These are phyloP conservation scores for Pomatorhinus ruficollis DNA, from an alignment of 2,113 vertebrate species.

Conservation along the genomic window DNA sequence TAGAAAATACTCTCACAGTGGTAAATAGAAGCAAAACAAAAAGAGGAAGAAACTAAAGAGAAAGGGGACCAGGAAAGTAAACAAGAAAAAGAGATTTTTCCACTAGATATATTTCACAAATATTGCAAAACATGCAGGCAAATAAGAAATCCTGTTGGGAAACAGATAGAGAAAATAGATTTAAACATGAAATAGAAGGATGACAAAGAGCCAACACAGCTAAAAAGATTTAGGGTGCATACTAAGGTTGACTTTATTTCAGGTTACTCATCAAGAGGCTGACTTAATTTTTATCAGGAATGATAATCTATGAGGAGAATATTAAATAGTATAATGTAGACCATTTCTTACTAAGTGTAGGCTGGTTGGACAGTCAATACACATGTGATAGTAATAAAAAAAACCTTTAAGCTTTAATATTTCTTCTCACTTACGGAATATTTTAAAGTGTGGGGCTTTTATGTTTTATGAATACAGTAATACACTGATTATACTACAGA, in stretches of 20 bases:
- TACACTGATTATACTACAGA: background rate
- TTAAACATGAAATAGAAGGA: background rate
- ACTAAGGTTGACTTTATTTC: background rate
- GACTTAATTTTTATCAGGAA: background rate
- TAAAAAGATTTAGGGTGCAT: background rate
- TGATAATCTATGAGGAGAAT: background rate
- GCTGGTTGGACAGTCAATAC: background rate
- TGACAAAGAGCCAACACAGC: background rate
- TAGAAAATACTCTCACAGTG: background rate
- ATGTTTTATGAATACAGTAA: background rate
- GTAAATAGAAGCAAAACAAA: background rate
- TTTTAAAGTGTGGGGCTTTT: background rate
- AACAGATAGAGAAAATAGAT: background rate
- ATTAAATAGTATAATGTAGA: background rate
- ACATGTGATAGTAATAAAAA: background rate
- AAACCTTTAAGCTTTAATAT: rapidly evolving
- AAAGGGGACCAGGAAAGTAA: background rate
- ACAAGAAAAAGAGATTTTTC: background rate
- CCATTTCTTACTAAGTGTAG: background rate
- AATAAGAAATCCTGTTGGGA: background rate
- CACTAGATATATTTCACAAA: background rate
- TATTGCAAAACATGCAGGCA: background rate
- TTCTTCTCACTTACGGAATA: background rate
- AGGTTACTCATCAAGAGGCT: background rate
- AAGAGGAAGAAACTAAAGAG: background rate